These are phyloP conservation scores for Chymomyza amoena DNA, from an alignment of 2,888 invertebrate species.

Conservation along the genomic window DNA sequence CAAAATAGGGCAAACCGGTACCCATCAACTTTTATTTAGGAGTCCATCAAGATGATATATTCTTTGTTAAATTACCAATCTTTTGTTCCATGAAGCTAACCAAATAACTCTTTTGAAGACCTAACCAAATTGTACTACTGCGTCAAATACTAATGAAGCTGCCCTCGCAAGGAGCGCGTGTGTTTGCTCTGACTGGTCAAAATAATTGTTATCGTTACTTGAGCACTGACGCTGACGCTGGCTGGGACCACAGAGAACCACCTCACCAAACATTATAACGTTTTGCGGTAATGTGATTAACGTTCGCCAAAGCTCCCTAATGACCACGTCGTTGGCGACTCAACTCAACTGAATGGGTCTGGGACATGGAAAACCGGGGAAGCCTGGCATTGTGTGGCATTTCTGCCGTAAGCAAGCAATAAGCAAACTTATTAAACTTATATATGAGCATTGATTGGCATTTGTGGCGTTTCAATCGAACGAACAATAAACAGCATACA, in stretches of 20 bases:
- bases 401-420: constrained; percentile 36
- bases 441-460: constrained; percentile 44
- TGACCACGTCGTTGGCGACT: constrained; percentile 55
- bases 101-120: too few relatives aligned
- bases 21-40: too few relatives aligned
- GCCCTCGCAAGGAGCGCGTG: not conserved
- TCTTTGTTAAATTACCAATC: too few relatives aligned
- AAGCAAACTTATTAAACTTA: constrained; percentile 66
- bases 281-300: constrained; percentile 72
- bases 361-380: not conserved
- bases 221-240: constrained; percentile 21
- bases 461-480: constrained; percentile 21
- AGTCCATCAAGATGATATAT: too few relatives aligned
- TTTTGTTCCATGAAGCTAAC: too few relatives aligned
- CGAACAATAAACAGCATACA: not conserved
- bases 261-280: constrained; percentile 62
- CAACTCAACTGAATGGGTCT: constrained; percentile 25
- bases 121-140: too few relatives aligned
- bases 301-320: constrained; percentile 56
- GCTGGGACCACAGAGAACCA: constrained; percentile 8
- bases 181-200: constrained; percentile 36
- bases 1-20: too few relatives aligned
- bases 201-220: constrained; percentile 68
- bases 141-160: too few relatives aligned
- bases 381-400: not conserved